Evolutionary conservation across 1,140 invertebrate species (phyloP), one percentile per base, ranked within the genome.

Genomic region (Laodelphax striatellus): DNA sequence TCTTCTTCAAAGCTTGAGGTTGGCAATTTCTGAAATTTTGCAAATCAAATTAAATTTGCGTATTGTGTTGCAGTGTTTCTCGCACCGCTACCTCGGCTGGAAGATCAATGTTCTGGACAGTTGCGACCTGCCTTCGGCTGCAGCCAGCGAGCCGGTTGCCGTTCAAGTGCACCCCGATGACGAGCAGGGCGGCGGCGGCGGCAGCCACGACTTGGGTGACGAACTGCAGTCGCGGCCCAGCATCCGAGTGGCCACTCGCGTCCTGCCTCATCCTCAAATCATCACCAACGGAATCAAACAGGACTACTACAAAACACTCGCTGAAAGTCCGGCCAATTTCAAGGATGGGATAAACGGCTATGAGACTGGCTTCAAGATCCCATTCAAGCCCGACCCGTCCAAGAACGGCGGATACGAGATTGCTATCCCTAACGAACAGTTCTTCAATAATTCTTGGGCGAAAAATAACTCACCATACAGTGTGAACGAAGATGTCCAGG

Each of bases 1-100:
- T n/a, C n/a, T n/a, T n/a, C n/a, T n/a, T n/a, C n/a, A n/a, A n/a
- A n/a, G n/a, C n/a, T n/a, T n/a, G n/a, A n/a, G n/a, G n/a, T n/a
- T n/a, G n/a, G n/a, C n/a, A n/a, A n/a, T n/a, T n/a, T n/a, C n/a
- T n/a, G n/a, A n/a, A n/a, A n/a, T n/a, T n/a, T n/a, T n/a, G n/a
- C 1, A 24, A 22, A 43, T 55, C 4, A 58, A 6, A 24, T 31
- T 52, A 5, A 56, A 16, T 41, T 56, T 14, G 2, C 5, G 24
- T 13, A 17, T 43, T 62, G 34, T 64, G 63, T 62, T 77, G 24
- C 74, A 94, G 87, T 95, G 92, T 71, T 96, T 87, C 75, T 89
- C 89, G 10, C 90, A 95, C 73, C 87, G 92, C 41, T 86, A 94
- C 69, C 80, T 97, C 57, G 94, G 94, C 38, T 96, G 92, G 91